Evolutionary conservation across 2,888 invertebrate genomes (phyloP).

Genomic region (Zootermopsis nevadensis): DNA sequence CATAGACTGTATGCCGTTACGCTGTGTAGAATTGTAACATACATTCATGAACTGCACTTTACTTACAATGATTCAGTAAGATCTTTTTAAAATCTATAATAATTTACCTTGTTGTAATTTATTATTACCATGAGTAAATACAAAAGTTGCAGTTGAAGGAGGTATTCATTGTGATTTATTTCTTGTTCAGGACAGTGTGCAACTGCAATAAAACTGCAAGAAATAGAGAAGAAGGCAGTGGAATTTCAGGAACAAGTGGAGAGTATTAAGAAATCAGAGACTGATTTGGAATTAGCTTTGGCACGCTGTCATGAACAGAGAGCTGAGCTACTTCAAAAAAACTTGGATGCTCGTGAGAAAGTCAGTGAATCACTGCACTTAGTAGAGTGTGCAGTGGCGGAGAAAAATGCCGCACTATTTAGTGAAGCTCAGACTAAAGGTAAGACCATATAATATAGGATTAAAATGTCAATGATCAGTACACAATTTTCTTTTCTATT

Average conservation of each 20-base stretch:
- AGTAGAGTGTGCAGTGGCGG: conserved; percentile 45
- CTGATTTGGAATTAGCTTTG: conserved; percentile 44
- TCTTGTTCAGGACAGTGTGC: neutral
- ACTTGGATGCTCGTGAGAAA: conserved; percentile 44
- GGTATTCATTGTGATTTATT: neutral
- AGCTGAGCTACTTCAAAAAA: conserved; percentile 12
- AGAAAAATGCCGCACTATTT: conserved; percentile 41
- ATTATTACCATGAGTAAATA: too few species aligned
- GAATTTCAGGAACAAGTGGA: conserved; percentile 1
- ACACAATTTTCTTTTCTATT: too few species aligned
- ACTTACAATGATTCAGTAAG: too few species aligned
- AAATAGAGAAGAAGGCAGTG: conserved; percentile 26
- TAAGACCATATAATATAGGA: neutral
- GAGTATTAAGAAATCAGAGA: neutral
- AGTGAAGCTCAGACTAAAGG: conserved; percentile 22
- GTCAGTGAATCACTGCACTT: conserved; percentile 45
- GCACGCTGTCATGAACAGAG: conserved; percentile 38
- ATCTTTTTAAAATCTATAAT: too few species aligned
- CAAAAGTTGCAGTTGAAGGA: too few species aligned
- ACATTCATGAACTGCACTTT: too few species aligned
- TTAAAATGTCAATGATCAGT: too few species aligned
- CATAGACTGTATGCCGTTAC: too few species aligned
- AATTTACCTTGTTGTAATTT: too few species aligned
- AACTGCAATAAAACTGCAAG: conserved; percentile 4
- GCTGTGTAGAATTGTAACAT: too few species aligned